Evolutionary conservation across 2,888 invertebrate species (phyloP), one percentile per base, ranked within the genome.

Genomic region (Patella pellucida): DNA sequence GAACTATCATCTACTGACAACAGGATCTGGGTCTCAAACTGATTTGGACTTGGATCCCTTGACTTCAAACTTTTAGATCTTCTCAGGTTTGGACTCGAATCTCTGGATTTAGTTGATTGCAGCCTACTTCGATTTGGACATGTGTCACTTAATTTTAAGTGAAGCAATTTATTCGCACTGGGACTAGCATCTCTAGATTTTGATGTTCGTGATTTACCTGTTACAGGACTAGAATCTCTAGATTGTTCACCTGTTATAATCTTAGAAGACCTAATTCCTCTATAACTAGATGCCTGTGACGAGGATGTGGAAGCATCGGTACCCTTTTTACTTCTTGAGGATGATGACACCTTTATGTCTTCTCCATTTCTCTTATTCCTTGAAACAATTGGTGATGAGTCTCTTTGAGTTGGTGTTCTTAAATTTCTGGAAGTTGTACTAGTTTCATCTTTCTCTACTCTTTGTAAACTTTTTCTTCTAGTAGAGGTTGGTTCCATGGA

Each of bases 201-300:
- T 7, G 62, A 62, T 23, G 62, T 23, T 62, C 62, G 9, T 41
- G 9, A 41, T 62, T 62, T 62, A 23, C 12, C 62, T 23, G 12
- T 14, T 62, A 19, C 9, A 23, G 62, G 62, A 62, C 62, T 62
- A 12, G 62, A 62, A 19, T 62, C 62, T 62, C 62, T 19, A 41
- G 41, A 41, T 41, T 41, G n/a, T 69, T 76, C 51, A 81, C 76
- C 69, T 80, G 80, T 68, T 81, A 81, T 16, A 81, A 75, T 85
- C 81, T 71, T 83, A 83, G 54, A 80, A 83, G 31, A 83, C 80
- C 41, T 83, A 72, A 67, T 80, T 79, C 72, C 82, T 83, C 74
- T 83, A 87, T 68, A 82, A 82, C 11, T 83, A 79, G n/a, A 78
- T 78, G 27, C 82, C 77, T 52, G 83, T 80, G 4, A 85, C 85